phyloP scores from a whole-genome alignment of 2,888 invertebrate genomes.

The Thera britannica region DNA sequence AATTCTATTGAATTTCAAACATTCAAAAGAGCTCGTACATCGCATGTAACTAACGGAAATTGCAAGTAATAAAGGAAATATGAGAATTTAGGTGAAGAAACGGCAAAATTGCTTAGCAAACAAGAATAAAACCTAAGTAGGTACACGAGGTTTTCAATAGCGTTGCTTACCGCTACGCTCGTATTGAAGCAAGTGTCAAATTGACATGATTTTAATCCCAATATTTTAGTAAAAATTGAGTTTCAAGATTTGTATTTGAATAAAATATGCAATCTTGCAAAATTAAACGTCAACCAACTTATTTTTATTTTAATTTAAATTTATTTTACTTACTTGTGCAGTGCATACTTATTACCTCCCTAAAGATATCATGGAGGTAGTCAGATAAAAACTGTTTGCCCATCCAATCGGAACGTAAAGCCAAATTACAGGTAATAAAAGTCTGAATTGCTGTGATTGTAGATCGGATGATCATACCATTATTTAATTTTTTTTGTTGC shows the following conservation, averaged over 20 bases:
- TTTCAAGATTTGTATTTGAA: no score
- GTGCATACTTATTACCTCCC: not conserved
- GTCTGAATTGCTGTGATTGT: conserved; percentile 50
- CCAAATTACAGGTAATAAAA: conserved; percentile 58
- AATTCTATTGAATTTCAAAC: not conserved
- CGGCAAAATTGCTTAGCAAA: not conserved
- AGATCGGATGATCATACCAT: conserved; percentile 41
- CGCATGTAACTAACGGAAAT: not conserved
- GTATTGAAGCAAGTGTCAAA: not conserved
- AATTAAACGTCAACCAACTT: no score
- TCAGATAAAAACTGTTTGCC: conserved; percentile 42
- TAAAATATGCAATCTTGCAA: no score
- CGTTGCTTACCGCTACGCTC: not conserved
- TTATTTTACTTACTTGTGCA: no score
- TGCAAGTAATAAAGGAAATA: conserved; percentile 2
- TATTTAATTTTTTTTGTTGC: conserved; percentile 20
- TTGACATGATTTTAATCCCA: no score
- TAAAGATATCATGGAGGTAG: conserved; percentile 7
- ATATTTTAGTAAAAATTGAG: no score
- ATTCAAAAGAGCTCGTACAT: not conserved
- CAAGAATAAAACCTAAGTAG: not conserved
- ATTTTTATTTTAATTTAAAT: no score
- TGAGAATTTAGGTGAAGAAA: conserved; percentile 3
- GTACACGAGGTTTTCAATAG: not conserved
- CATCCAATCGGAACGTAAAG: conserved; percentile 50